These are phyloP conservation scores for Synanthedon tipuliformis DNA, from an alignment of 2,888 invertebrate genomes.

Conservation along the genomic window DNA sequence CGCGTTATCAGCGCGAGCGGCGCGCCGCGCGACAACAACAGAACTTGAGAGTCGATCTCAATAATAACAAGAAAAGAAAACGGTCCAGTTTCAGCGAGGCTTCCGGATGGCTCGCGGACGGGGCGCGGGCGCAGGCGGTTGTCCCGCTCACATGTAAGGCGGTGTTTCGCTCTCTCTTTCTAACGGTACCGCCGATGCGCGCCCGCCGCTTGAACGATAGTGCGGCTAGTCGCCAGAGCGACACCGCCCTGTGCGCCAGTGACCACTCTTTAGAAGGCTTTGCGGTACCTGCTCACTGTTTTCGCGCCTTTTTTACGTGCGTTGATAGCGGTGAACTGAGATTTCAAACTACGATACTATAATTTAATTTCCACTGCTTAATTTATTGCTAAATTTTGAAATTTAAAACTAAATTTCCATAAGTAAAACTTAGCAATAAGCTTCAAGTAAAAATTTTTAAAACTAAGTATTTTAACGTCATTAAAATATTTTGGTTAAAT, in stretches of 20 bases:
- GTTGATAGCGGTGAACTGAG: constrained; percentile 19
- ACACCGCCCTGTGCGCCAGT: constrained; percentile 39
- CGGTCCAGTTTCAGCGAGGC: constrained; percentile 71
- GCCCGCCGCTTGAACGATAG: constrained; percentile 50
- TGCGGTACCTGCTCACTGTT: constrained; percentile 8
- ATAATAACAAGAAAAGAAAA: constrained; percentile 71
- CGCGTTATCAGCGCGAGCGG: constrained; percentile 67
- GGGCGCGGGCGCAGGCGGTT: constrained; percentile 40
- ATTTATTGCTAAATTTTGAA: too few relatives aligned
- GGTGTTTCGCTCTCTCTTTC: constrained; percentile 49
- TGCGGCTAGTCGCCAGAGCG: constrained; percentile 54
- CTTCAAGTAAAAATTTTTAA: too few relatives aligned
- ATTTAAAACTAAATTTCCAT: too few relatives aligned
- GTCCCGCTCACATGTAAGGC: constrained; percentile 40
- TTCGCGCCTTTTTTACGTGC: constrained; percentile 40
- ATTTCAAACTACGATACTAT: too few relatives aligned
- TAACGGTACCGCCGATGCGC: constrained; percentile 56
- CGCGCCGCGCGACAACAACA: constrained; percentile 67
- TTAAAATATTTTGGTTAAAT: too few relatives aligned
- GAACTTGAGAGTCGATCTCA: constrained; percentile 68
- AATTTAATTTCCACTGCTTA: too few relatives aligned
- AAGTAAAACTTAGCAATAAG: too few relatives aligned
- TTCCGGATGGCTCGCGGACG: constrained; percentile 67
- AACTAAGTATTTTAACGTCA: too few relatives aligned
- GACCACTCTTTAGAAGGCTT: constrained; percentile 7